These are phyloP conservation scores for Daphoenositta chrysoptera DNA, from an alignment of 2,113 vertebrate species.

Conservation along the genomic window DNA sequence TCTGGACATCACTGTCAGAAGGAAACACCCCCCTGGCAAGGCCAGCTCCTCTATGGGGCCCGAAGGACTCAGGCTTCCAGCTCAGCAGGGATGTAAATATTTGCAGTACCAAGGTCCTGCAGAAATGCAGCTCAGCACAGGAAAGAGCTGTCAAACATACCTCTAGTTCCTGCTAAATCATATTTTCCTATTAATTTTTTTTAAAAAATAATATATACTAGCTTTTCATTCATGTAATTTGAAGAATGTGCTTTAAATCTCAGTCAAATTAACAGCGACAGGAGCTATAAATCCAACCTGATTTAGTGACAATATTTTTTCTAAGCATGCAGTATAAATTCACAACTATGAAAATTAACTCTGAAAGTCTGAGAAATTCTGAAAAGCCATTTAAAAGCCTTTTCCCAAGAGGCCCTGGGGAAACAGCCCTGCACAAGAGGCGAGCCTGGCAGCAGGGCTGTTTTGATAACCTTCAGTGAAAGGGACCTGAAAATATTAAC, in stretches of 20 bases:
- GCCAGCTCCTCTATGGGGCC: not conserved
- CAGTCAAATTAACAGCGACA: not conserved
- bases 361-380: not conserved
- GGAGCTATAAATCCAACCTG: not conserved
- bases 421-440: not conserved
- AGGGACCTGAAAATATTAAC: not conserved
- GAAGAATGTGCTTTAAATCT: not conserved
- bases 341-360: not conserved
- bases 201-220: not conserved
- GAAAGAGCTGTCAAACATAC: not conserved
- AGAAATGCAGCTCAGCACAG: not conserved
- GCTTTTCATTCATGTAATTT: not conserved
- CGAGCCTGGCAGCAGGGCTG: not conserved
- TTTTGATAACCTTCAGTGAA: constrained; percentile 8
- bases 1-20: not conserved
- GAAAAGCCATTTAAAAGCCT: not conserved
- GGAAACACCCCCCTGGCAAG: not conserved
- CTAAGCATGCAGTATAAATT: not conserved
- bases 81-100: not conserved
- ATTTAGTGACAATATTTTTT: not conserved
- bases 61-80: not conserved
- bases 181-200: not conserved
- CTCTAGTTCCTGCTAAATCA: not conserved
- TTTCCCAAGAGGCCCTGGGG: not conserved
- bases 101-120: not conserved